phyloP scores from a whole-genome alignment of 2,888 invertebrate genomes.

The Torymus aiolomorphi region DNA sequence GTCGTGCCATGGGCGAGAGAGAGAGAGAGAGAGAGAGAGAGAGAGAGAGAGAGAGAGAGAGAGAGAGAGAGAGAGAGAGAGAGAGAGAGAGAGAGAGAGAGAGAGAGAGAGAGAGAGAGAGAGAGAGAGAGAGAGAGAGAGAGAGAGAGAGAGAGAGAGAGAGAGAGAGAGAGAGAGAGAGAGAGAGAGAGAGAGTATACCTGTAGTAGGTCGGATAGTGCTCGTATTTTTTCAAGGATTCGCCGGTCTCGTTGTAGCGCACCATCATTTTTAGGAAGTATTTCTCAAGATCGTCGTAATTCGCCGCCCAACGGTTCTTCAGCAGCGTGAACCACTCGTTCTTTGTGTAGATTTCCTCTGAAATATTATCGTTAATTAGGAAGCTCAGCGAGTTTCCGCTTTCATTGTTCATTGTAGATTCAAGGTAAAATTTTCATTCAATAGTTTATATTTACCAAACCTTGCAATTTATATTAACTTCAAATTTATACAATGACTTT shows the following conservation, averaged over 20 bases:
- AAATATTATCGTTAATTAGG: conserved; percentile 51
- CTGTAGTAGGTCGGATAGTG: conserved; percentile 90
- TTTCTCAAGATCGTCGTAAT: conserved; percentile 92
- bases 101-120: conserved; percentile 18
- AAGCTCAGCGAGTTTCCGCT: no score
- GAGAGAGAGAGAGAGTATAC: conserved; percentile 65
- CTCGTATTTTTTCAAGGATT: conserved; percentile 88
- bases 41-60: conserved; percentile 22
- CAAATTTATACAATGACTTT: no score
- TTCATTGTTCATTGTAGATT: no score
- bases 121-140: conserved; percentile 22
- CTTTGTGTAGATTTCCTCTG: conserved; percentile 89
- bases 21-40: conserved; percentile 21
- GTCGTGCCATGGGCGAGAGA: background rate
- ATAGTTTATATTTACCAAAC: no score
- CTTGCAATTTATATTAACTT: no score
- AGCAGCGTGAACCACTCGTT: conserved; percentile 90
- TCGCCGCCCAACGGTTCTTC: conserved; percentile 95
- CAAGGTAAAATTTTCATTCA: no score
- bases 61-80: conserved; percentile 18
- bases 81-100: conserved; percentile 22
- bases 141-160: conserved; percentile 18
- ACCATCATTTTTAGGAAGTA: conserved; percentile 94
- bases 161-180: conserved; percentile 22
- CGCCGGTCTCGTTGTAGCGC: conserved; percentile 90